These are phyloP conservation scores for Drosophila neotestacea DNA, from an alignment of 2,888 invertebrate genomes.

Conservation along the genomic window DNA sequence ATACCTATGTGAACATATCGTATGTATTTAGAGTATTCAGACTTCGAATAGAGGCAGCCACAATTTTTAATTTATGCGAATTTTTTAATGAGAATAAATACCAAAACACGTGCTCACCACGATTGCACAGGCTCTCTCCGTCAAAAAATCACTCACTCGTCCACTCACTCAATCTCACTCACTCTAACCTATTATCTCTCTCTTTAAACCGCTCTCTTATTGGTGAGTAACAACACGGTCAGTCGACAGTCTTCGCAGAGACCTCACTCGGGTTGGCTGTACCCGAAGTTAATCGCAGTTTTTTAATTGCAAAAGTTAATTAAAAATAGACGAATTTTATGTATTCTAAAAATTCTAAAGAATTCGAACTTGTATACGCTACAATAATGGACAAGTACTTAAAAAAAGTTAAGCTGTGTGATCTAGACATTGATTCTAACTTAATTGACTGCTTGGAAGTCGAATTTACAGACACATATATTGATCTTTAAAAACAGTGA, in stretches of 20 bases:
- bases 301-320: no score
- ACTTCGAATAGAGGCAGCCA: conserved; percentile 3
- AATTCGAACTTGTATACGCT: background rate
- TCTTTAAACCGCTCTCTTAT: background rate
- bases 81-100: conserved; percentile 18
- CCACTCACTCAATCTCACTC: conserved; percentile 4
- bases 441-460: background rate
- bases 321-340: background rate
- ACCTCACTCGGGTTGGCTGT: background rate
- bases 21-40: conserved; percentile 6
- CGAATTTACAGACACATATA: background rate
- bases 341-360: background rate
- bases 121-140: background rate
- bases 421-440: background rate
- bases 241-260: conserved; percentile 7
- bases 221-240: background rate
- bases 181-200: background rate
- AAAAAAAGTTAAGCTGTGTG: background rate
- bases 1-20: no score
- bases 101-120: conserved; percentile 21
- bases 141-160: background rate
- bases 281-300: background rate
- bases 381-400: background rate
- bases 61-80: background rate
- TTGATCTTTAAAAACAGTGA: background rate